Evolutionary conservation across 2,797 vertebrate genomes (phyloP), one percentile per base, ranked within the genome.

Genomic region (Gymnodraco acuticeps): DNA sequence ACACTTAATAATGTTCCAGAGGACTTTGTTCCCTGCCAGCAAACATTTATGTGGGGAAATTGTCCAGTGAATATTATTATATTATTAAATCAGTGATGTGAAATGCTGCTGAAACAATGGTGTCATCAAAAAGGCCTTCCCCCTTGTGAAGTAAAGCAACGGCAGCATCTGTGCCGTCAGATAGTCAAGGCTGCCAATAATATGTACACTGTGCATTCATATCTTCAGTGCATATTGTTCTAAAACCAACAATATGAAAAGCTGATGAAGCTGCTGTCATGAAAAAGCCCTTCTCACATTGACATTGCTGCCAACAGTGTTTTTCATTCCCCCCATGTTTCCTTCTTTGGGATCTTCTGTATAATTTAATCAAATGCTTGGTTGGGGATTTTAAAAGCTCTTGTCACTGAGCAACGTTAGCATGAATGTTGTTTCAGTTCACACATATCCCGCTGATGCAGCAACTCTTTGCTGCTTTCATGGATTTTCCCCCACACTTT

Each of bases 101-200:
- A 88, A 87, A 76, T 83, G 75, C 77, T 73, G 48, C 70, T 54
- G 78, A 85, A 85, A 89, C 86, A 91, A 87, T 73, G 41, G 73
- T 66, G 76, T 72, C 88, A 85, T 81, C 62, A 75, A 61, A 84
- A 80, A 74, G 65, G 48, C 51, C 60, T 61, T 48, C 70, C 61
- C 46, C 70, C 70, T 85, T 71, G 72, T 73, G 63, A 79, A 87
- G 80, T 73, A 51, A 80, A 84, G 81, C 69, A 11, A 53, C 20
- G 42, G 72, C 82, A 90, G 59, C 88, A 79, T 85, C 88, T 88
- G 87, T 63, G 87, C 78, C 47, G 84, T 84, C 86, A 86, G 89
- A 92, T 90, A 90, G 87, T 88, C 84, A 88, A 58, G 85, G 85
- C 84, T 92, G 88, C 83, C 90, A 92, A 82, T 84, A 85, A 67